phyloP scores from a whole-genome alignment of 1,140 invertebrate species.

The Megathymus violae region DNA sequence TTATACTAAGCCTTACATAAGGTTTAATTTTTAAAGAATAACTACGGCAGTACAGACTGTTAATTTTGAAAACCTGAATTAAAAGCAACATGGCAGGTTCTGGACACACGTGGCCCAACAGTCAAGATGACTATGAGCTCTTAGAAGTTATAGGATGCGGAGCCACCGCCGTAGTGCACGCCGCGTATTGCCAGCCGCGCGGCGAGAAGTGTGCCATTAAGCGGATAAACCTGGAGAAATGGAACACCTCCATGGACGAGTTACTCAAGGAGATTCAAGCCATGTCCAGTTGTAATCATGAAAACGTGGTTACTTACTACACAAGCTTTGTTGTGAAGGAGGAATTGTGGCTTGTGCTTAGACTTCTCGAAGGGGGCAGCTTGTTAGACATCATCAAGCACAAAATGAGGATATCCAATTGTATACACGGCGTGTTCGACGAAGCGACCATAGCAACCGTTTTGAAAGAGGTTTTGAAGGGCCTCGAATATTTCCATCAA shows the following conservation, averaged over 20 bases:
- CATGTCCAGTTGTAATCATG: conserved; percentile 99
- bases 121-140: conserved; percentile 97
- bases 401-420: conserved; percentile 96
- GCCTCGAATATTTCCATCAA: conserved; percentile 99
- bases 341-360: conserved; percentile 98
- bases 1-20: conserved; percentile 47
- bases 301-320: conserved; percentile 99
- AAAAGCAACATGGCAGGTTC: conserved; percentile 61
- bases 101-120: conserved; percentile 92
- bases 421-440: conserved; percentile 99
- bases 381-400: conserved; percentile 99
- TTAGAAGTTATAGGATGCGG: conserved; percentile 97
- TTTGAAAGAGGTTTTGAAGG: conserved; percentile 98
- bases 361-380: conserved; percentile 93
- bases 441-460: conserved; percentile 99
- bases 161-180: conserved; percentile 98
- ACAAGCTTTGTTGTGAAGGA: conserved; percentile 99
- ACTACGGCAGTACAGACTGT: conserved; percentile 1
- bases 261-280: conserved; percentile 97
- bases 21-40: conserved; percentile 54
- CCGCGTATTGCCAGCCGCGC: conserved; percentile 96
- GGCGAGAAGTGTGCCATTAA: conserved; percentile 99
- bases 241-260: conserved; percentile 99
- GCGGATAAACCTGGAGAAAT: conserved; percentile 99
- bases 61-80: conserved; percentile 1